A percentile compares a stretch with the other conserved stretches of the same genome.
These are phyloP conservation scores for Parambassis ranga DNA, from an alignment of 2,797 vertebrate species.

Conservation along the genomic window DNA sequence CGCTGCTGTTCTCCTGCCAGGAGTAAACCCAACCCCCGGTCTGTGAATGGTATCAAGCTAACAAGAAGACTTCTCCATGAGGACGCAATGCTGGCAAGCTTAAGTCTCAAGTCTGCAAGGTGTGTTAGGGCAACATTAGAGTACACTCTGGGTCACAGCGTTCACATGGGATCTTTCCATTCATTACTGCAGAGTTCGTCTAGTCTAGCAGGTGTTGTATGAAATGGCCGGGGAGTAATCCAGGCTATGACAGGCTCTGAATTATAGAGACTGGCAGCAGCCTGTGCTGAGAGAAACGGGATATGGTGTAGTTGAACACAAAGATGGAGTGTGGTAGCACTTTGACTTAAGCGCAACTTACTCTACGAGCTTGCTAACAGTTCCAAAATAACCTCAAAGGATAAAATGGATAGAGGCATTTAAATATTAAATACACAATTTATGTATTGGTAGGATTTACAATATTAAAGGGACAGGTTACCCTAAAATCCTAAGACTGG, in stretches of 20 bases:
- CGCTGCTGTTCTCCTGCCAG: not conserved
- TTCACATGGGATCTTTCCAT: constrained; percentile 39
- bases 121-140: constrained; percentile 32
- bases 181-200: constrained; percentile 45
- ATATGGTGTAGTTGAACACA: constrained; percentile 31
- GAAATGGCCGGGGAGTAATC: constrained; percentile 51
- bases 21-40: not conserved
- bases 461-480: no score
- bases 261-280: constrained; percentile 60
- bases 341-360: constrained; percentile 16
- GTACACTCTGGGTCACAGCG: constrained; percentile 27
- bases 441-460: no score
- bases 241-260: constrained; percentile 50
- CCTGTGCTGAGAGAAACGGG: constrained; percentile 36
- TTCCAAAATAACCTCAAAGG: constrained; percentile 7
- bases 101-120: constrained; percentile 38
- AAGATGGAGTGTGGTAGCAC: constrained; percentile 19
- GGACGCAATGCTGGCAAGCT: constrained; percentile 21
- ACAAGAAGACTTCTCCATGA: constrained; percentile 18
- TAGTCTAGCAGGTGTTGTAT: constrained; percentile 61
- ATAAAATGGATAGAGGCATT: not conserved
- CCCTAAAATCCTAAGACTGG: no score
- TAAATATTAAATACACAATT: not conserved
- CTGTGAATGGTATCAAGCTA: constrained; percentile 47
- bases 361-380: constrained; percentile 1